Percentiles rank a stretch among this genome's conserved stretches.
Conservation (phyloP, 2,888 invertebrate genomes). For the Clunio marinus region DNA sequence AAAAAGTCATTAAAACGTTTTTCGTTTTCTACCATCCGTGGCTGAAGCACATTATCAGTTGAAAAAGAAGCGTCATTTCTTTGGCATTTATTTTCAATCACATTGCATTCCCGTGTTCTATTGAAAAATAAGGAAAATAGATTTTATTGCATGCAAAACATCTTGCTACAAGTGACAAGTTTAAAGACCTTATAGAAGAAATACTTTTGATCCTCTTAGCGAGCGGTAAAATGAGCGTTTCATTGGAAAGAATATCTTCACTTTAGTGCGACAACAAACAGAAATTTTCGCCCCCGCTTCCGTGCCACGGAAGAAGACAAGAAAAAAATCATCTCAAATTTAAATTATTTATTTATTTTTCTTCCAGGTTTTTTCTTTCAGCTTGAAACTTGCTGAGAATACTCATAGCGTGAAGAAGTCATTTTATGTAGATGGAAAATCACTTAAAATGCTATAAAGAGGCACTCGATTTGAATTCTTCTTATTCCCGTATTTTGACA, state of each 20-base stretch:
- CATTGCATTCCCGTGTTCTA: background rate
- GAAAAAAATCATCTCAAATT: conserved; percentile 1
- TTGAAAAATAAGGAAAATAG: background rate
- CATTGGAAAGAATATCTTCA: background rate
- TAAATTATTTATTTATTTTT: conserved; percentile 18
- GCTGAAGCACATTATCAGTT: background rate
- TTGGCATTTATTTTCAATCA: conserved; percentile 11
- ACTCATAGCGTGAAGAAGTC: conserved; percentile 2
- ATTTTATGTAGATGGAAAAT: conserved; percentile 3
- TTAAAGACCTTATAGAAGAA: conserved; percentile 29
- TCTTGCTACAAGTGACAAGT: conserved; percentile 35
- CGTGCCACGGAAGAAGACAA: too few relatives aligned
- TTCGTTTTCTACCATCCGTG: background rate
- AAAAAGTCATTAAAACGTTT: conserved; percentile 29
- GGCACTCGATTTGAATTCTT: background rate
- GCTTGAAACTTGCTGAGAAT: background rate
- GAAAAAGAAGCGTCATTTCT: conserved; percentile 4
- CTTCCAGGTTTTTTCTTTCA: background rate
- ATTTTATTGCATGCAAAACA: conserved; percentile 34
- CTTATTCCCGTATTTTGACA: too few relatives aligned
- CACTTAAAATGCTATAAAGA: conserved; percentile 1
- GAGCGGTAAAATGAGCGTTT: background rate
- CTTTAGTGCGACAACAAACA: conserved; percentile 4
- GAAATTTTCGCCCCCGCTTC: background rate
- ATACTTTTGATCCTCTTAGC: conserved; percentile 14